These are phyloP conservation scores for Amphipoea lucens DNA, from an alignment of 2,888 invertebrate species.

Conservation along the genomic window DNA sequence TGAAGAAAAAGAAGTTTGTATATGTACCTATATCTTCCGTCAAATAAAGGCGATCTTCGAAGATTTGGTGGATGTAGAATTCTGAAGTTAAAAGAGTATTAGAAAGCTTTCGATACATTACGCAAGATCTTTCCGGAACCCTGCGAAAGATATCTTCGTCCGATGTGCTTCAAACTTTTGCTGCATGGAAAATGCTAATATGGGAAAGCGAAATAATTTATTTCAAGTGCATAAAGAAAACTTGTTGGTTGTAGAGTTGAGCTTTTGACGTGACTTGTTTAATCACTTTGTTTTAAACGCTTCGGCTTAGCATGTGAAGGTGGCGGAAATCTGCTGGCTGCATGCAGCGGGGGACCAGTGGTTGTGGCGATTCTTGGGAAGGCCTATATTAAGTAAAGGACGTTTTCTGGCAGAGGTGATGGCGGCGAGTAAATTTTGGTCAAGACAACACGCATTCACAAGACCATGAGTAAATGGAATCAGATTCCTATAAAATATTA, in stretches of 20 bases:
- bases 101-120: neutral
- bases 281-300: neutral
- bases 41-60: neutral
- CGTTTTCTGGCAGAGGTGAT: neutral
- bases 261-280: neutral
- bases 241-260: too few species aligned
- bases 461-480: neutral
- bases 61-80: neutral
- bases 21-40: neutral
- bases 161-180: neutral
- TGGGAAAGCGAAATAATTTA: neutral
- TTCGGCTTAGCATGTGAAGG: neutral
- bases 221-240: neutral
- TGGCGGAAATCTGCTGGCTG: neutral
- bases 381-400: neutral
- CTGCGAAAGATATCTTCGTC: neutral
- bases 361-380: neutral
- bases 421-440: neutral
- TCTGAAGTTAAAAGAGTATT: neutral
- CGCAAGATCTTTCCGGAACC: neutral
- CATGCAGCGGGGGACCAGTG: neutral
- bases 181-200: neutral
- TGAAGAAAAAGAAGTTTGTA: slow-evolving; percentile 2
- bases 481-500: neutral
- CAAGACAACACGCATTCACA: neutral